Evolutionary conservation across 1,140 invertebrate species (phyloP), one percentile per base, ranked within the genome.

Genomic region (Scaptomyza montana): DNA sequence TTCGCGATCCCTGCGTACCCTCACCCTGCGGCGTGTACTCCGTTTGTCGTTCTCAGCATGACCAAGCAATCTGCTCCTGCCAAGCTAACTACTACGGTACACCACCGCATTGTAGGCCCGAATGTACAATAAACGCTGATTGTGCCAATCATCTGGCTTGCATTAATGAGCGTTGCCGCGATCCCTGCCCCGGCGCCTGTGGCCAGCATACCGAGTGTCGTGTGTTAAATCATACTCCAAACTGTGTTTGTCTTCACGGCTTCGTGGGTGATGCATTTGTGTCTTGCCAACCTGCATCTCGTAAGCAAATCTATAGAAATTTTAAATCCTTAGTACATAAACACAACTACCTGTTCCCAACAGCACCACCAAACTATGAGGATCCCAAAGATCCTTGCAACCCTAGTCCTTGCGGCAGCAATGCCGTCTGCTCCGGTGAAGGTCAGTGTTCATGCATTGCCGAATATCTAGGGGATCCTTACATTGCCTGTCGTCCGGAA

Each of bases 1-100:
- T 78, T 43, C 81, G 78, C 30, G 77, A 93, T 93, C 78, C 95
- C 43, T 97, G 96, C 84, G 93, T 93, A 46, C 96, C 95, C 75
- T 96, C 95, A 28, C 96, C 96, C 3, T 97, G 96, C 87, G 97
- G 97, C 10, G 95, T 95, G 1, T 96, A 97, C 89, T 95, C 96
- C 2, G 93, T 95, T 41, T 97, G 97, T 84, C 94, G 95, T 78
- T 93, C 95, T 33, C 93, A 95, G 47, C 93, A 94, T 55, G 94
- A 94, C 54, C 94, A 93, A 68, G 95, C 96, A 43, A 94, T 95
- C 1, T 97, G 96, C 78, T 95, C 95, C 3, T 97, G 97, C 90
- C 91, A 95, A 61, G 93, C 94, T 2, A 94, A 94, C 74, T 96
- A 95, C 78, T 93, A 95, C 45, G 97, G 97, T 10, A 93, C 94